Evolutionary conservation across 2,113 vertebrate genomes (phyloP).

Genomic region (Lagopus muta): DNA sequence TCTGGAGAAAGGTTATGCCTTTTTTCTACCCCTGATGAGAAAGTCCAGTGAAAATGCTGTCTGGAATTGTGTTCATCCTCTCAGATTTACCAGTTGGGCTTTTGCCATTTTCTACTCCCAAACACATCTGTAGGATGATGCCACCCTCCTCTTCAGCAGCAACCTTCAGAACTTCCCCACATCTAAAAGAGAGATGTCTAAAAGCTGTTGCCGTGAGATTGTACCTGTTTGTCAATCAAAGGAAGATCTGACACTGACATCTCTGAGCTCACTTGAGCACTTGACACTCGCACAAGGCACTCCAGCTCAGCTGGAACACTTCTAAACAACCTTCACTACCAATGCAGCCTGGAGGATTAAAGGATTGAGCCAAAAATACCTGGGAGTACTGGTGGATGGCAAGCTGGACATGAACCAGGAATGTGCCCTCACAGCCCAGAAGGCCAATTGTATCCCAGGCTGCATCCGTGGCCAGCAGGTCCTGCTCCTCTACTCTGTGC

Average conservation of each 20-base stretch:
- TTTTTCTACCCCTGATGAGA: background rate
- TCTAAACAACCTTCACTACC: too few species aligned
- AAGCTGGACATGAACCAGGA: too few species aligned
- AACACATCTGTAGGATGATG: too few species aligned
- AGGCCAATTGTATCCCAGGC: too few species aligned
- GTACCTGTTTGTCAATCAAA: background rate
- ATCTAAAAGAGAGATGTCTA: background rate
- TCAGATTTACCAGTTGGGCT: background rate
- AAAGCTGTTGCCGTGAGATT: background rate
- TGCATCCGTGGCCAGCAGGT: too few species aligned
- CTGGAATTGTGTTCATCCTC: background rate
- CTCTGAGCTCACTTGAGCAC: background rate
- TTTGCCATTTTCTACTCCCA: background rate
- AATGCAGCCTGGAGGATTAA: too few species aligned
- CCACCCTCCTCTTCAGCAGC: background rate
- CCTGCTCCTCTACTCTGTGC: too few species aligned
- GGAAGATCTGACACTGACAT: background rate
- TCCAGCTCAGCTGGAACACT: background rate
- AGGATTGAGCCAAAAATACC: too few species aligned
- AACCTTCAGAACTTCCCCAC: background rate
- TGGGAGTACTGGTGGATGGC: too few species aligned
- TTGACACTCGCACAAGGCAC: background rate
- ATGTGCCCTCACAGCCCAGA: too few species aligned
- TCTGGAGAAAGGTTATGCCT: background rate
- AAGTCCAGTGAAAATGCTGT: background rate